phyloP scores from a whole-genome alignment of 2,888 invertebrate genomes.

The Argynnis bischoffii region DNA sequence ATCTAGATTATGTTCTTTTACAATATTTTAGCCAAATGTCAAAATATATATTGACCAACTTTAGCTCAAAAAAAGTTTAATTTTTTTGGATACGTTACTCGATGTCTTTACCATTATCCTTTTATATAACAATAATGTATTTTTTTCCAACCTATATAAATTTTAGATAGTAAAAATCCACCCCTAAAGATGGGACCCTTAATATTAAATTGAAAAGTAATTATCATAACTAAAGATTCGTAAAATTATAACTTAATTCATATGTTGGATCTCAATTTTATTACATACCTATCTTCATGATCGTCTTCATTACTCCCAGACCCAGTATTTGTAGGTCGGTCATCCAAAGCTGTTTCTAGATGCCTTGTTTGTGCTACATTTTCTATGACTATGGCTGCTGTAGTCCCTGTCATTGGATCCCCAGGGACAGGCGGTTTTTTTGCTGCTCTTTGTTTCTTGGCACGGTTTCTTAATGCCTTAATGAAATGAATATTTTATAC shows the following conservation, averaged over 20 bases:
- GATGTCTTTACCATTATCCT: no score
- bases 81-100: no score
- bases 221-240: neutral
- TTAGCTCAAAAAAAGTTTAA: no score
- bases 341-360: conserved; percentile 91
- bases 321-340: conserved; percentile 94
- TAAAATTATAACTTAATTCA: neutral
- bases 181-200: neutral
- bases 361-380: conserved; percentile 92
- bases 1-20: neutral
- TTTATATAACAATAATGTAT: no score
- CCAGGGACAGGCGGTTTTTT: conserved; percentile 89
- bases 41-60: no score
- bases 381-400: conserved; percentile 93
- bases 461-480: conserved; percentile 92
- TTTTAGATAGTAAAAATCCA: no score
- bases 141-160: no score
- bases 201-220: neutral
- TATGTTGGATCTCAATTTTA: neutral
- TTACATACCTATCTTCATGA: conserved; percentile 66
- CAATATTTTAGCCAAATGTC: neutral
- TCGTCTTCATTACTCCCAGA: conserved; percentile 68
- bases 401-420: conserved; percentile 86
- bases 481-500: neutral
- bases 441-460: conserved; percentile 90